phyloP scores from a whole-genome alignment of 2,888 invertebrate genomes.

The Nephrotoma appendiculata region DNA sequence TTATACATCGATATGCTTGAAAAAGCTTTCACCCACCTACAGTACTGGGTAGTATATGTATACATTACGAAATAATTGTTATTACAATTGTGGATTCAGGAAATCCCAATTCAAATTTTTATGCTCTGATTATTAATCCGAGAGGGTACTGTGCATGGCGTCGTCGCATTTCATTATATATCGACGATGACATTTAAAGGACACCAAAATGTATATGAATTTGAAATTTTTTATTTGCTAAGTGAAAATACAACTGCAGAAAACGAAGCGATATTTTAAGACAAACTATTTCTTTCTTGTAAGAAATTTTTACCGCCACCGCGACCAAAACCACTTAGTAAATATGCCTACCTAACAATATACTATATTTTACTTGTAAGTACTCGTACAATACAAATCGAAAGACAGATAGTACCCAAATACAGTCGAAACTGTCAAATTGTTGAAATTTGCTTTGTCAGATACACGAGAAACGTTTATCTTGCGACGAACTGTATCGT shows the following conservation, averaged over 20 bases:
- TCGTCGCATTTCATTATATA: background rate
- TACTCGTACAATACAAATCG: background rate
- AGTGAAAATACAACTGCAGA: no score
- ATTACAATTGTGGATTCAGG: background rate
- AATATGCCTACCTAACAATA: background rate
- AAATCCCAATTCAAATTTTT: background rate
- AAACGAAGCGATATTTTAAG: no score
- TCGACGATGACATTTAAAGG: no score
- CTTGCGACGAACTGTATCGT: background rate
- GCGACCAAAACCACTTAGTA: background rate
- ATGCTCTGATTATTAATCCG: background rate
- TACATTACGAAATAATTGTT: background rate
- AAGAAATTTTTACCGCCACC: background rate
- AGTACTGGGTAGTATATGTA: background rate
- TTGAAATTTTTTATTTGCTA: no score
- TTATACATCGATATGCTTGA: background rate
- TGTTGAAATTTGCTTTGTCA: background rate
- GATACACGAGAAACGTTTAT: background rate
- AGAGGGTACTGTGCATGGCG: background rate
- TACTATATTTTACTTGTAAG: background rate
- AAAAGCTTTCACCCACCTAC: no score
- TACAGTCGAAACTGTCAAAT: background rate
- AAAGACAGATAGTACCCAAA: background rate
- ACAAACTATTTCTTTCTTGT: no score
- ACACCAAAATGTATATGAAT: no score